A percentile compares a stretch with the other conserved stretches of the same genome.
These are phyloP conservation scores for Peromyscus nudipes DNA, from an alignment of 2,797 vertebrate genomes.

Conservation along the genomic window DNA sequence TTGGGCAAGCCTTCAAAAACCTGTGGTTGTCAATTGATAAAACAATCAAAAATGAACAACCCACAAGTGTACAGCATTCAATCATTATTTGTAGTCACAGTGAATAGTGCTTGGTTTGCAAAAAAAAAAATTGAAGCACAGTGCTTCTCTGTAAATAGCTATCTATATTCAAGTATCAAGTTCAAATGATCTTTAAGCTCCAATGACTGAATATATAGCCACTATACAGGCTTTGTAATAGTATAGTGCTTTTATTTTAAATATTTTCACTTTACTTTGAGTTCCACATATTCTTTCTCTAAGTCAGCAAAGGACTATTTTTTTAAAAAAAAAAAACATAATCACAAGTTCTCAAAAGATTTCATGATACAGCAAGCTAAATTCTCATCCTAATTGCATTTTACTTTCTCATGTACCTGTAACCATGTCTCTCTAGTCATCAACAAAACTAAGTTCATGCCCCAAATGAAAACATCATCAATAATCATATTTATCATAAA, in stretches of 20 bases:
- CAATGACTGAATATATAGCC: neutral
- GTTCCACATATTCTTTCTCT: neutral
- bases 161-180: neutral
- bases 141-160: constrained; percentile 19
- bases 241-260: constrained; percentile 1
- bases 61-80: neutral
- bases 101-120: neutral
- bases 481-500: neutral
- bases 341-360: neutral
- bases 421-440: neutral
- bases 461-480: neutral
- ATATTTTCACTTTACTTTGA: neutral
- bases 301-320: neutral
- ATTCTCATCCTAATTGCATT: constrained; percentile 28
- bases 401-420: neutral
- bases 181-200: neutral
- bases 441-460: neutral
- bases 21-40: neutral
- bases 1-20: neutral
- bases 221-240: neutral
- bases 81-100: constrained; percentile 8
- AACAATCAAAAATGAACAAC: constrained; percentile 17
- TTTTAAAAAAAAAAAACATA: neutral
- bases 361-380: neutral
- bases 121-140: neutral